These are phyloP conservation scores for Pandemis corylana DNA, from an alignment of 2,888 invertebrate species.

Conservation along the genomic window DNA sequence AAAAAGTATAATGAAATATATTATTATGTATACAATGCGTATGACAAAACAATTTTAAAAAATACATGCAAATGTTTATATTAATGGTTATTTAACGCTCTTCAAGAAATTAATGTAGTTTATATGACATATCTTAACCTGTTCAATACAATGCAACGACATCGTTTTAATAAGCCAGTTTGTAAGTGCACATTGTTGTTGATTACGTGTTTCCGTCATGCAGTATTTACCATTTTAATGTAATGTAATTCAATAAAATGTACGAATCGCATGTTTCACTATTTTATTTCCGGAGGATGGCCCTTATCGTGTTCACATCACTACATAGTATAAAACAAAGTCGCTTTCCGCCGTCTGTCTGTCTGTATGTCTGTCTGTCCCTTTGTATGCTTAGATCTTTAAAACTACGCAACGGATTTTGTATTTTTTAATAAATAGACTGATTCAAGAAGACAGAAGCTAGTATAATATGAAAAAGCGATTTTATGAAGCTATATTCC, in stretches of 20 bases:
- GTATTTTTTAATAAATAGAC: no score
- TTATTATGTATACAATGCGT: background rate
- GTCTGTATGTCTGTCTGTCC: no score
- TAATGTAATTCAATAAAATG: constrained; percentile 16
- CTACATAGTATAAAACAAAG: no score
- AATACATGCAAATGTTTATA: background rate
- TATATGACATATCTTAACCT: constrained; percentile 3
- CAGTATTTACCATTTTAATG: constrained; percentile 22
- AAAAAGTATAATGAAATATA: background rate
- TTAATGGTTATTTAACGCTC: background rate
- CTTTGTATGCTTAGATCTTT: no score
- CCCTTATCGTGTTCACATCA: background rate
- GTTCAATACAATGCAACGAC: background rate
- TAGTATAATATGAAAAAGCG: no score
- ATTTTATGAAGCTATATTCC: no score
- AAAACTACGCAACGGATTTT: no score
- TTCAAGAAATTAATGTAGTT: background rate
- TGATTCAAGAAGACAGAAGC: no score
- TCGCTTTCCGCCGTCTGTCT: no score
- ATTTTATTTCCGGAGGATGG: background rate
- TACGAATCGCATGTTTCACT: background rate
- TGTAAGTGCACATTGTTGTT: constrained; percentile 13
- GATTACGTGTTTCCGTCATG: constrained; percentile 4
- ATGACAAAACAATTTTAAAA: background rate
- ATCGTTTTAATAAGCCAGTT: constrained; percentile 2